Evolutionary conservation across 2,888 invertebrate species (phyloP), one percentile per base, ranked within the genome.

Genomic region (Tinea trinotella): DNA sequence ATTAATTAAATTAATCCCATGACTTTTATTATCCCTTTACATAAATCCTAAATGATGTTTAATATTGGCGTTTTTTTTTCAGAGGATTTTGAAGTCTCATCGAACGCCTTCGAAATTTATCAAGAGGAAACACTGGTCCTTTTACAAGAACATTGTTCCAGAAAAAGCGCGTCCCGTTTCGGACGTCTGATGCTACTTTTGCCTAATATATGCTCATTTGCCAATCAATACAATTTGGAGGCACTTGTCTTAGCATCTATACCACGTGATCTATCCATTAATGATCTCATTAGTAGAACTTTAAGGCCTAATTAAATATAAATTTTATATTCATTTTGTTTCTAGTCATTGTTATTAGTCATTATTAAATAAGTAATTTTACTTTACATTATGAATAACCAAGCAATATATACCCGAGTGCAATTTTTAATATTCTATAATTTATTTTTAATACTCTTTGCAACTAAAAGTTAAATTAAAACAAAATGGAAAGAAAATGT

Each of bases 81-180:
- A 81, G 79, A 76, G 59, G 58, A 61, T 1, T 56, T 66, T 10
- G 73, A 77, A 3, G 57, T 57, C 4, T 56, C 63, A 1, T 54
- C 61, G 4, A 53, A 65, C 3, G 88, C 91, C 59, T 83, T 91
- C 57, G 90, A 88, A 61, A 87, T 91, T 48, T 75, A 95, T 0
- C 95, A 95, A 79, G 95, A 95, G 61, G 94, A 95, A 70, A 92
- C 93, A 0, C 90, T 94, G 57, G 85, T 91, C 3, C 91, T 93
- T 74, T 80, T 96, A 18, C 91, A 92, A 62, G 93, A 93, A 61
- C 91, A 93, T 68, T 91, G 91, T 63, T 65, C 71, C 0, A 63
- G 70, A 10, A 77, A 75, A 55, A 74, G 76, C 7, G 74, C 88
- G 0, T 81, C 88, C 0, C 85, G 95, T 15, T 91, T 94, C 60